phyloP scores from a whole-genome alignment of 1,140 invertebrate species.

The Armadillidium nasatum region DNA sequence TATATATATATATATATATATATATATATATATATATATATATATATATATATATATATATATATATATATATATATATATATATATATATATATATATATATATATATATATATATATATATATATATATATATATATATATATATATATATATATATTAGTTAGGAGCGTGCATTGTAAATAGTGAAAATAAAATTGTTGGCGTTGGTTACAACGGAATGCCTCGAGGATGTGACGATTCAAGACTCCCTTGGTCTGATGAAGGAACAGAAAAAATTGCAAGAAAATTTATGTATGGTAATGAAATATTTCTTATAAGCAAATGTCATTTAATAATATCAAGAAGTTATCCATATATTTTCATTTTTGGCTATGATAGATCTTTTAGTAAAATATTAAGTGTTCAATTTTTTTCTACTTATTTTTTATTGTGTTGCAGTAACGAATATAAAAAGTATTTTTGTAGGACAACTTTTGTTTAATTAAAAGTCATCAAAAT shows the following conservation, averaged over 20 bases:
- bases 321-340: too few species aligned
- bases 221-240: conserved; percentile 58
- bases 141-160: not conserved
- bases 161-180: conserved; percentile 60
- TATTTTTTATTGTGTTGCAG: too few species aligned
- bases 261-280: conserved; percentile 46
- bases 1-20: conserved; percentile 29
- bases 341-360: too few species aligned
- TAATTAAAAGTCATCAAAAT: too few species aligned
- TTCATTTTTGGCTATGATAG: too few species aligned
- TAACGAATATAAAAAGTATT: too few species aligned
- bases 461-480: too few species aligned
- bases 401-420: too few species aligned
- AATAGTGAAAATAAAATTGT: conserved; percentile 58
- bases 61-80: conserved; percentile 9
- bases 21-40: conserved; percentile 5
- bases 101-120: conserved; percentile 22
- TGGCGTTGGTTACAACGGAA: conserved; percentile 62
- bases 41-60: not conserved
- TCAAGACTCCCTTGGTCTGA: conserved; percentile 57
- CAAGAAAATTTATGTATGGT: conserved; percentile 56
- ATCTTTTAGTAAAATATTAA: too few species aligned
- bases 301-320: too few species aligned
- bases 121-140: not conserved
- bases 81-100: conserved; percentile 30